Percentiles rank a stretch among this genome's conserved stretches.
These are phyloP conservation scores for Argyresthia goedartella DNA, from an alignment of 2,888 invertebrate species.

Conservation along the genomic window DNA sequence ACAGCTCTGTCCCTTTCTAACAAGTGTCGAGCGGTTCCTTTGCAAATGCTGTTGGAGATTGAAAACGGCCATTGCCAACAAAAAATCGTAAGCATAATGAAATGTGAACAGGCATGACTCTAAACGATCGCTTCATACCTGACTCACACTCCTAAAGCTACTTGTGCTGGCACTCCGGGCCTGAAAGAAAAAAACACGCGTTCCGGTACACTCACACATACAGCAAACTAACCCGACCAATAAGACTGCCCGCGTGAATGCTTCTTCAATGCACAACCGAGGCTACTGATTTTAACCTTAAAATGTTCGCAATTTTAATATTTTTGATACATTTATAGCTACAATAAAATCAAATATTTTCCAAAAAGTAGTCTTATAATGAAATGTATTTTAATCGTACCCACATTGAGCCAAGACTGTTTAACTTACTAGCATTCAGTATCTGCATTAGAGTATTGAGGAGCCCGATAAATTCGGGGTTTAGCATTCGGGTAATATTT, in stretches of 20 bases:
- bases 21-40: too few relatives aligned
- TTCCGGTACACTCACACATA: slow-evolving; percentile 69
- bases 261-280: neutral
- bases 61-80: neutral
- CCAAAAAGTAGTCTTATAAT: too few relatives aligned
- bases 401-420: too few relatives aligned
- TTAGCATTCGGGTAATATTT: too few relatives aligned
- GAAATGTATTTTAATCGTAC: too few relatives aligned
- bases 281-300: neutral
- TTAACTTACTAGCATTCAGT: too few relatives aligned
- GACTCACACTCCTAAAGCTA: slow-evolving; percentile 92
- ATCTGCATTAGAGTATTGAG: too few relatives aligned
- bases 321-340: neutral
- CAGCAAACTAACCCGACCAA: slow-evolving; percentile 34
- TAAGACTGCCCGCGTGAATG: slow-evolving; percentile 33
- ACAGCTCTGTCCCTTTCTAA: too few relatives aligned
- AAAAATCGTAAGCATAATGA: neutral
- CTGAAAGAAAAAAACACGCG: slow-evolving; percentile 76
- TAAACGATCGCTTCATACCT: slow-evolving; percentile 73
- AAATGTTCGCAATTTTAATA: neutral
- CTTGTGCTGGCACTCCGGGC: slow-evolving; percentile 90
- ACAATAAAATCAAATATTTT: too few relatives aligned
- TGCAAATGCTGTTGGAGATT: neutral
- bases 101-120: slow-evolving; percentile 8
- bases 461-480: too few relatives aligned